These are phyloP conservation scores for Anolis apletophallus DNA, from an alignment of 2,797 vertebrate species.

Conservation along the genomic window DNA sequence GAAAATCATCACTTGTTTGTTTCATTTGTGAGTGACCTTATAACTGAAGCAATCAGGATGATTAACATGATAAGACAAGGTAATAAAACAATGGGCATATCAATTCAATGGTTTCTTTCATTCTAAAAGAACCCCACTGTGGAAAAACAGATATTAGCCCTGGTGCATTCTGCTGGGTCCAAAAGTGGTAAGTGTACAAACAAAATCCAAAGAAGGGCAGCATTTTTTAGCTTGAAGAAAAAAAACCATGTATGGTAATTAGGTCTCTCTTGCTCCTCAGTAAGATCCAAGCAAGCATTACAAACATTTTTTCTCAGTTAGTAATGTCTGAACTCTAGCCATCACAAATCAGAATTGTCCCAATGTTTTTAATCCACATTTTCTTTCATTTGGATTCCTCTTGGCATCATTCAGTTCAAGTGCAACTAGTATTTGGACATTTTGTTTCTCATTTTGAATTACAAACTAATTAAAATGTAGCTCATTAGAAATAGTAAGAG, in stretches of 20 bases:
- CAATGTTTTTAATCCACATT: background rate
- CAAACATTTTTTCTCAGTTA: background rate
- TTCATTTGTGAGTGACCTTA: background rate
- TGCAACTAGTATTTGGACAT: background rate
- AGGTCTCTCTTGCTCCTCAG: background rate
- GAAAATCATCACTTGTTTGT: no score
- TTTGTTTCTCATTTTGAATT: background rate
- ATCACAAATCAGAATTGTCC: constrained; percentile 2
- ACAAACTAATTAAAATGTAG: background rate
- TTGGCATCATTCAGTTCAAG: background rate
- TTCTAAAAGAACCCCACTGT: no score
- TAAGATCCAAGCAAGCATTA: constrained; percentile 9
- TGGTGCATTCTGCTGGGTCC: background rate
- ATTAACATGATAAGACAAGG: background rate
- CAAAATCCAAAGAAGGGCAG: background rate
- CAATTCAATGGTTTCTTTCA: background rate
- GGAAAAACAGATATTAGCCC: background rate
- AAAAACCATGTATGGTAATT: background rate
- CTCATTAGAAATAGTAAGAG: background rate
- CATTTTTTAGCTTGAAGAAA: constrained; percentile 19
- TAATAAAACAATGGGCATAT: background rate
- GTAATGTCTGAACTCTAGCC: background rate
- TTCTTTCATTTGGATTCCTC: background rate
- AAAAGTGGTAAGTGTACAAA: background rate
- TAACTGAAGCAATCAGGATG: background rate